Percentiles rank a stretch among this genome's conserved stretches.
Conservation (phyloP, 2,797 vertebrate species). For the Pipistrellus pygmaeus region DNA sequence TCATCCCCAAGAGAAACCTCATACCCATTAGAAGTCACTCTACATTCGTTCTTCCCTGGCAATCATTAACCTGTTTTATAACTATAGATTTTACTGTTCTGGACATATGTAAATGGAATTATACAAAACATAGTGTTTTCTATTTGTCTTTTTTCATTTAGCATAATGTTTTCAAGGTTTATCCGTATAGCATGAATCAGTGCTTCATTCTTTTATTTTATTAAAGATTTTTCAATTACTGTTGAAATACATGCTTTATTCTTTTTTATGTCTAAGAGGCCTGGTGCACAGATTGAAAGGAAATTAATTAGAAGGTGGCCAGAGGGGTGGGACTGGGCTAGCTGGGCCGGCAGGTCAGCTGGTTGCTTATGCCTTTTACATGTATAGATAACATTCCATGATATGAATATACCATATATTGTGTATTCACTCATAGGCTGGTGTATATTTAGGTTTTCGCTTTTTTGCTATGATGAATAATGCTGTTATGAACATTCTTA, state of each 20-base stretch:
- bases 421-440: not conserved
- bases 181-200: not conserved
- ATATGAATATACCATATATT: not conserved
- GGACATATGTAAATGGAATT: not conserved
- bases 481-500: not conserved
- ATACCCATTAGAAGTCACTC: not conserved
- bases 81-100: not conserved
- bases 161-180: not conserved
- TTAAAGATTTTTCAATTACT: not conserved
- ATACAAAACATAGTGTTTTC: not conserved
- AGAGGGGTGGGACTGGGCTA: too few species aligned
- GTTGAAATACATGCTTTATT: not conserved
- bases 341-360: too few species aligned
- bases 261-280: not conserved
- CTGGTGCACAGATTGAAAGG: too few species aligned
- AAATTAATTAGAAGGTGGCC: too few species aligned
- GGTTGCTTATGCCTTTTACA: too few species aligned
- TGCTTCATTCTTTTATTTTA: not conserved
- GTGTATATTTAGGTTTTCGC: not conserved
- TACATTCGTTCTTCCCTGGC: not conserved
- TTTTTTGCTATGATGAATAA: not conserved
- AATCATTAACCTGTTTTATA: not conserved
- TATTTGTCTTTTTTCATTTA: not conserved
- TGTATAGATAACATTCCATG: not conserved
- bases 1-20: not conserved